Evolutionary conservation across 2,113 vertebrate genomes (phyloP).

Genomic region (Dryoscopus gambensis): DNA sequence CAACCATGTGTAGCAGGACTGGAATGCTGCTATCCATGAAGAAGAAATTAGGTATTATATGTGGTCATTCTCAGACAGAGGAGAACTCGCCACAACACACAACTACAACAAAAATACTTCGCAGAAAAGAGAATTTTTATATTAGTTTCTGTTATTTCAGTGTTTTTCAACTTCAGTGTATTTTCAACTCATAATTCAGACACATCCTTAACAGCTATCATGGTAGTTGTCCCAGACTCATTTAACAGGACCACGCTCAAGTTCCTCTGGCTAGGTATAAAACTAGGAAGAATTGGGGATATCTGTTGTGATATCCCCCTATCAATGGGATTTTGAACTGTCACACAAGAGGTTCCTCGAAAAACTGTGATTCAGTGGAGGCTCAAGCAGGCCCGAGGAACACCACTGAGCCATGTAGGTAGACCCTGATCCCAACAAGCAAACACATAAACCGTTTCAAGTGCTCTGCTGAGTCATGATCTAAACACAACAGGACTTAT

Average conservation of each 20-base stretch:
- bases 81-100: neutral
- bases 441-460: neutral
- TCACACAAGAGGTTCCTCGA: neutral
- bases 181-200: neutral
- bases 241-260: neutral
- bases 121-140: neutral
- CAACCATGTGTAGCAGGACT: accelerated
- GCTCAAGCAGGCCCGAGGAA: neutral
- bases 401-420: neutral
- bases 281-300: neutral
- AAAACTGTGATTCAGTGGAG: neutral
- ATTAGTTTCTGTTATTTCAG: neutral
- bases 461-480: neutral
- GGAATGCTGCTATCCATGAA: neutral
- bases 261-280: neutral
- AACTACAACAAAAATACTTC: neutral
- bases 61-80: neutral
- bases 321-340: neutral
- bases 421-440: neutral
- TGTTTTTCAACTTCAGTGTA: too few species aligned
- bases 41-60: neutral
- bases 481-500: neutral
- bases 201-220: neutral
- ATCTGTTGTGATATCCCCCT: neutral
- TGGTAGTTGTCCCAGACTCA: accelerated